phyloP scores from a whole-genome alignment of 2,888 invertebrate genomes.

The Volucella bombylans region DNA sequence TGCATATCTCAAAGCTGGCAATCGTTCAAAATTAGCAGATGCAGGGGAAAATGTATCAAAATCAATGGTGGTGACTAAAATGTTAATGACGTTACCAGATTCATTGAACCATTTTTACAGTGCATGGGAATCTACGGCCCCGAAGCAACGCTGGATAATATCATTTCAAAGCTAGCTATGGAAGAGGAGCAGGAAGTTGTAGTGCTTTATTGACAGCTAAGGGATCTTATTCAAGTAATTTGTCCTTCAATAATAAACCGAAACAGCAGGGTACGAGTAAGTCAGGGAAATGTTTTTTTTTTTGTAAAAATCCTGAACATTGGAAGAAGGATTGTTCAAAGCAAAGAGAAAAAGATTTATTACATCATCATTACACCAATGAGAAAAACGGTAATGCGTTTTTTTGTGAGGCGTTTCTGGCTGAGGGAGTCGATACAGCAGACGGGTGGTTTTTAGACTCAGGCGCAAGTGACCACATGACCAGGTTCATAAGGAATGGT shows the following conservation, averaged over 20 bases:
- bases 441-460: constrained; percentile 45
- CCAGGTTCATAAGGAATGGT: constrained; percentile 22
- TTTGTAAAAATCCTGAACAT: constrained; percentile 15
- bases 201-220: constrained; percentile 22
- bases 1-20: constrained; percentile 64
- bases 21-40: constrained; percentile 64
- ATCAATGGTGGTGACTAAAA: constrained; percentile 73
- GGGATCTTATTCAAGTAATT: not conserved
- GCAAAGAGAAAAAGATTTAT: not conserved
- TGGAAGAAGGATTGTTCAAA: constrained; percentile 28
- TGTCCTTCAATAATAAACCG: too few relatives aligned
- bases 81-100: constrained; percentile 75
- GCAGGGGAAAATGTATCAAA: constrained; percentile 66
- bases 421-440: constrained; percentile 20
- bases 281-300: constrained; percentile 16
- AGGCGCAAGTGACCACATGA: constrained; percentile 45
- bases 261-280: too few relatives aligned
- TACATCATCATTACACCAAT: not conserved
- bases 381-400: constrained; percentile 5
- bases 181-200: constrained; percentile 55
- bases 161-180: constrained; percentile 72
- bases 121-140: constrained; percentile 73
- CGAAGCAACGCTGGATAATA: constrained; percentile 74
- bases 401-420: constrained; percentile 11
- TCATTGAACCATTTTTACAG: constrained; percentile 72